Conservation (phyloP, 2,797 vertebrate genomes). For the Ctenosaura bakeri region DNA sequence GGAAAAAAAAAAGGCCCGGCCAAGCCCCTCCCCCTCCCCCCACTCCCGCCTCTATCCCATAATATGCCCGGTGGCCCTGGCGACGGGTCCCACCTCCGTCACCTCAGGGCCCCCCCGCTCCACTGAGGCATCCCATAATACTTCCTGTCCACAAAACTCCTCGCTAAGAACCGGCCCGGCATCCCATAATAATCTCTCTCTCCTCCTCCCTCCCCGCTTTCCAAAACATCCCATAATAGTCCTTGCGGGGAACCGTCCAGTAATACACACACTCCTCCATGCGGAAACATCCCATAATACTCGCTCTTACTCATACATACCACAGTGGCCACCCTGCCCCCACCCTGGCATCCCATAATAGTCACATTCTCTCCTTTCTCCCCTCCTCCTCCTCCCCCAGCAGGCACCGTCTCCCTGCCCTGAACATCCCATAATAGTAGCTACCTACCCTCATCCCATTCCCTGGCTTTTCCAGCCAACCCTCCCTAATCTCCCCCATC, state of each 20-base stretch:
- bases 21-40: constrained; percentile 73
- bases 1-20: constrained; percentile 70
- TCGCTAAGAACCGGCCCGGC: constrained; percentile 65
- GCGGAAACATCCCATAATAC: constrained; percentile 83
- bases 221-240: constrained; percentile 84
- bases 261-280: constrained; percentile 62
- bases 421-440: constrained; percentile 63
- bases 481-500: constrained; percentile 61
- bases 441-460: constrained; percentile 40
- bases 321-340: constrained; percentile 56
- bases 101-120: constrained; percentile 68
- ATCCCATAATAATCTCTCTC: constrained; percentile 80
- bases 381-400: background rate
- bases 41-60: constrained; percentile 80
- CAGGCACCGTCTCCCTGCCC: constrained; percentile 21
- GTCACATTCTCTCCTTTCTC: constrained; percentile 32
- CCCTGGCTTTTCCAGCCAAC: constrained; percentile 66
- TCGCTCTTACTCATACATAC: constrained; percentile 54
- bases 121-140: constrained; percentile 79
- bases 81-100: constrained; percentile 75
- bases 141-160: constrained; percentile 76
- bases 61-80: constrained; percentile 75
- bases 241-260: constrained; percentile 72
- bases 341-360: constrained; percentile 60
- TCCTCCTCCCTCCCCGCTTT: constrained; percentile 55